Evolutionary conservation across 2,888 invertebrate genomes (phyloP).

Genomic region (Sarcophaga carnaria): DNA sequence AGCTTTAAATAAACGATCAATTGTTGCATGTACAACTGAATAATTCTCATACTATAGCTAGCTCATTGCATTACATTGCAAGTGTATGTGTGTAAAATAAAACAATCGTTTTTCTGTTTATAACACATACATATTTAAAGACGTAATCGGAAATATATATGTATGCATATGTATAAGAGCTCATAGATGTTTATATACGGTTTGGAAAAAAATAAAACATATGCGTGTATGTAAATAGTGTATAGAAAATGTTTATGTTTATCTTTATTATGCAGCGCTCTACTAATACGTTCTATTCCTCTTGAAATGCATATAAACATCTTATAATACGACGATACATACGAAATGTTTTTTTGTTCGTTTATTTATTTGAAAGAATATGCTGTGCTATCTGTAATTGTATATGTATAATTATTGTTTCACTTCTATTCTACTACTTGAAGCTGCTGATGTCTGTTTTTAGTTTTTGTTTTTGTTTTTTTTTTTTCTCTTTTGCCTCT

Average conservation of each 20-base stretch:
- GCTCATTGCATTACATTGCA: neutral
- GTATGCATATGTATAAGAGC: neutral
- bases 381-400: neutral
- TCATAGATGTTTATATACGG: too few species aligned
- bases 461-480: conserved; percentile 39
- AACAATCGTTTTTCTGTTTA: conserved; percentile 51
- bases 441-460: conserved; percentile 39
- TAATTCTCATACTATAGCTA: conserved; percentile 40
- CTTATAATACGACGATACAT: too few species aligned
- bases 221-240: neutral
- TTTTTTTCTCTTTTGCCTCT: neutral
- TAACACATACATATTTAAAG: conserved; percentile 6
- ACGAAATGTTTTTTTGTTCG: too few species aligned
- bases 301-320: conserved; percentile 49
- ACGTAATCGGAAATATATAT: conserved; percentile 4
- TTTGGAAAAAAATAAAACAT: neutral
- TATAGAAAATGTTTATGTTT: conserved; percentile 18
- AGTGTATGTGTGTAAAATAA: conserved; percentile 23
- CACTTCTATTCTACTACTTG: conserved; percentile 35
- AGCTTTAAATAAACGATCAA: neutral
- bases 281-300: conserved; percentile 57
- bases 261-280: conserved; percentile 53
- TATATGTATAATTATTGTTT: neutral
- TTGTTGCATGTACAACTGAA: conserved; percentile 21
- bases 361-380: neutral